Evolutionary conservation across 2,113 vertebrate species (phyloP), one percentile per base, ranked within the genome.

Genomic region (Progne subis): DNA sequence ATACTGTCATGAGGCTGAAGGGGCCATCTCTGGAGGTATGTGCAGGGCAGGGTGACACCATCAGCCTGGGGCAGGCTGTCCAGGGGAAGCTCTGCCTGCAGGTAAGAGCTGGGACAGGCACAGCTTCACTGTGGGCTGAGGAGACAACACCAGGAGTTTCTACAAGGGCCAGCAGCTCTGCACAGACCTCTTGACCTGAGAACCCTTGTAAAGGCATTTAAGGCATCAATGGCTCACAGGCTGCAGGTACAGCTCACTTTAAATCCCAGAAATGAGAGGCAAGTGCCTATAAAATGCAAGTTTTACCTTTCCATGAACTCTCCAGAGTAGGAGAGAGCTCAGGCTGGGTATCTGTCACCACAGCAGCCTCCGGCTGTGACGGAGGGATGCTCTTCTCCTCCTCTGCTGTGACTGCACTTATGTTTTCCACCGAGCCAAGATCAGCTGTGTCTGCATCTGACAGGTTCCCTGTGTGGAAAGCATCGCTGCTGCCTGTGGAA

Each of bases 291-390:
- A 82, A 53, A 5, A 71, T 12, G 31, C 59, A 84, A 46, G 31
- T 65, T 79, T 98, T 98, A 98, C 98, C 98, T 98, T 93, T 85
- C 81, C 88, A 44, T 20, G 76, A 72, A 77, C 86, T 82, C 94
- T 83, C 86, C 81, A 52, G 47, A 29, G 90, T 71, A 39, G 93
- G 87, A 82, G 91, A 65, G 20, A 89, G 53, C 50, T 96, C 90
- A 18, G 95, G 67, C 50, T 85, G 90, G 47, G 65, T 75, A 13
- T 95, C 91, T 21, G 94, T 93, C 60, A 93, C 59, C 60, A 95
- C 69, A 39, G 88, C 74, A 31, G 86, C 92, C 88, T 92, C 94
- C 0, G 43, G 57, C 44, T 88, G 91, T 46, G 94, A 60, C 1
- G 9, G 18, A 3, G 18, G 44, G 60, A 83, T 5, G 5, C 46